Conservation (phyloP, 2,888 invertebrate genomes). For the Thecophora atra region DNA sequence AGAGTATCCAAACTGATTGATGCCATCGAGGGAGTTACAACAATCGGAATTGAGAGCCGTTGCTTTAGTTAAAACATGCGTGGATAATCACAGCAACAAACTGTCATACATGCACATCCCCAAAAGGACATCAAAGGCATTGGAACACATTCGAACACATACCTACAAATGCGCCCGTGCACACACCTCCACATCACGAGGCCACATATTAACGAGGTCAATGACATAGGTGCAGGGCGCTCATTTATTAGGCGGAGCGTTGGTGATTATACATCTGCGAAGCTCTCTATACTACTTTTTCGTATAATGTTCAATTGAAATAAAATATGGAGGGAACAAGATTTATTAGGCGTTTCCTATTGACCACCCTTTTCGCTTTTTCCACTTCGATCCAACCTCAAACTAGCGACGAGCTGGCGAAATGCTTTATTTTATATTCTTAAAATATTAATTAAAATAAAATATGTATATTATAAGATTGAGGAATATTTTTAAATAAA, state of each 20-base stretch:
- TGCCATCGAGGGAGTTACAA: background rate
- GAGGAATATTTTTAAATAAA: no score
- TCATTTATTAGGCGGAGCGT: constrained; percentile 7
- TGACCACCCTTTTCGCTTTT: background rate
- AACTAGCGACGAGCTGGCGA: no score
- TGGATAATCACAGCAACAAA: background rate
- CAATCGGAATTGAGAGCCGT: background rate
- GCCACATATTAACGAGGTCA: constrained; percentile 19
- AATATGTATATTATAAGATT: no score
- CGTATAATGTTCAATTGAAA: background rate
- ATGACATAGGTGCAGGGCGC: constrained; percentile 13
- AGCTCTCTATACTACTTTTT: background rate
- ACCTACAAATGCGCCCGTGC: background rate
- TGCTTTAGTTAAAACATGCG: background rate
- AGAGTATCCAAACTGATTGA: constrained; percentile 1
- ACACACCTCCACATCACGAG: constrained; percentile 1
- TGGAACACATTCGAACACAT: background rate
- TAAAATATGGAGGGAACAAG: constrained; percentile 5
- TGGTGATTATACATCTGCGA: background rate
- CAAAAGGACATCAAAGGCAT: constrained; percentile 11
- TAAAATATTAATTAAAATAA: no score
- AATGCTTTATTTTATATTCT: constrained; percentile 27
- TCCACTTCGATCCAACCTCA: background rate
- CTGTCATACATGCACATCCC: background rate
- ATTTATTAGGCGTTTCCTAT: background rate